Conservation (phyloP, 1,140 invertebrate species). For the Tetramorium parvispinum region DNA sequence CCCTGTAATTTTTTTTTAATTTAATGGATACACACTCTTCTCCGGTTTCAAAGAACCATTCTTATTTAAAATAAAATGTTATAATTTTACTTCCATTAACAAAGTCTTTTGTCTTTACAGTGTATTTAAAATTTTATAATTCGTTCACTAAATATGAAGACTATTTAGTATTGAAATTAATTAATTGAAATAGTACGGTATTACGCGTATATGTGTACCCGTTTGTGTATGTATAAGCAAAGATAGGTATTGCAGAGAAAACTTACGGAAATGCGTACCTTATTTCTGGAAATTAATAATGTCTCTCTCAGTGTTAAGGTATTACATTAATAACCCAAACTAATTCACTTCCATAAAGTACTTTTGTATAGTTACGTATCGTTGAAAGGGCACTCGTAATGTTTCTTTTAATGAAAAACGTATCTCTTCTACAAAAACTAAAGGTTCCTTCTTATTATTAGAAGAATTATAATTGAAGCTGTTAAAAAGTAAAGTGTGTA, state of each 20-base stretch:
- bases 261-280: neutral
- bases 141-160: neutral
- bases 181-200: neutral
- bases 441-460: neutral
- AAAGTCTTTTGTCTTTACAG: neutral
- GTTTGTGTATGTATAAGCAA: neutral
- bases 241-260: neutral
- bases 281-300: conserved; percentile 32
- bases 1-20: neutral
- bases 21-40: neutral
- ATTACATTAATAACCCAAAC: neutral
- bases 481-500: neutral
- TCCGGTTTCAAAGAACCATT: neutral
- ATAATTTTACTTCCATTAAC: neutral
- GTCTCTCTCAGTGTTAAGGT: neutral
- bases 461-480: neutral
- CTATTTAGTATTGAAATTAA: neutral
- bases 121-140: neutral
- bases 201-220: neutral
- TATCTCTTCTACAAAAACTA: neutral
- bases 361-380: neutral
- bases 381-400: neutral
- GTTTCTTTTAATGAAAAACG: neutral
- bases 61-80: neutral
- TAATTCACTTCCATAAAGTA: neutral